Percentiles rank a stretch among this genome's conserved stretches.
Conservation (phyloP, 2,888 invertebrate species). For the Achlya flavicornis region DNA sequence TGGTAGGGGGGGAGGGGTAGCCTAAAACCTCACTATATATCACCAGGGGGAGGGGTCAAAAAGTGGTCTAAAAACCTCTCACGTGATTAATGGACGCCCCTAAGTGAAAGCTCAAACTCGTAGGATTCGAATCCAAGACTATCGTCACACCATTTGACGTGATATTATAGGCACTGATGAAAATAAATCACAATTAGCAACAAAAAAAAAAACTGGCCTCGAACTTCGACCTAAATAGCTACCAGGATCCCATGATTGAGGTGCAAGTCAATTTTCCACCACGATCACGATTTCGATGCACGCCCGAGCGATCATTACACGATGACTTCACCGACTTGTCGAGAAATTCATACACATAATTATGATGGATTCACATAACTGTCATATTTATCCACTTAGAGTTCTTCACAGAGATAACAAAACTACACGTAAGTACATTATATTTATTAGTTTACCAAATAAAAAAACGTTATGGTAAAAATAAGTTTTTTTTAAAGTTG, state of each 20-base stretch:
- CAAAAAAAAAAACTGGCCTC: slow-evolving; percentile 13
- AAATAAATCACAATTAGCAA: too few relatives aligned
- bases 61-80: too few relatives aligned
- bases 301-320: slow-evolving; percentile 56
- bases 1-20: too few relatives aligned
- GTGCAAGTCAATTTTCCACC: slow-evolving; percentile 59
- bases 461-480: too few relatives aligned
- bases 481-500: too few relatives aligned
- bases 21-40: too few relatives aligned
- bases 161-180: too few relatives aligned
- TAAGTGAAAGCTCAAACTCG: too few relatives aligned
- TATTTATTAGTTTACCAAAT: neutral
- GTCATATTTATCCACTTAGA: slow-evolving; percentile 22
- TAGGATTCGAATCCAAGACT: too few relatives aligned
- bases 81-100: too few relatives aligned
- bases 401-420: slow-evolving; percentile 17
- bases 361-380: slow-evolving; percentile 33
- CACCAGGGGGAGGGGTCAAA: too few relatives aligned
- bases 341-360: slow-evolving; percentile 35
- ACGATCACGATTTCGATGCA: slow-evolving; percentile 72
- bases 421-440: neutral
- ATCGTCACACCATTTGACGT: too few relatives aligned
- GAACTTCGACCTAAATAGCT: slow-evolving; percentile 45
- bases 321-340: slow-evolving; percentile 66
- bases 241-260: slow-evolving; percentile 55